Evolutionary conservation across 2,113 vertebrate species (phyloP).

Genomic region (Cottus gobio): DNA sequence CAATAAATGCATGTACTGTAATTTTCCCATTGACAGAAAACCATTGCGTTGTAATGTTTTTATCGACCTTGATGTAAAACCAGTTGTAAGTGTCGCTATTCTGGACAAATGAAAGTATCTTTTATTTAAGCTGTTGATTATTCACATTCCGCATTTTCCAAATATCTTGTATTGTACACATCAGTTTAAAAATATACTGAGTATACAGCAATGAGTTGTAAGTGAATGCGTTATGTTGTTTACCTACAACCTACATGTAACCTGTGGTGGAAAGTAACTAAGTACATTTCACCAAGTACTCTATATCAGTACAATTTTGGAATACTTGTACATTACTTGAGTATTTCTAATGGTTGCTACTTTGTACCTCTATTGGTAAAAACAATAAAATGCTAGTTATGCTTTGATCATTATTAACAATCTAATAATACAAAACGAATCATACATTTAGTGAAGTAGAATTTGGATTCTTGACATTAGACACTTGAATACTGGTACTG

Average conservation of each 20-base stretch:
- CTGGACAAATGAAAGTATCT: slow-evolving; percentile 10
- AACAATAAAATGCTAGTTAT: background rate
- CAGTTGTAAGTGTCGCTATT: slow-evolving; percentile 36
- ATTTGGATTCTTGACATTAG: background rate
- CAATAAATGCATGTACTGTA: slow-evolving; percentile 67
- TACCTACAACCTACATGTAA: background rate
- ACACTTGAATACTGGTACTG: background rate
- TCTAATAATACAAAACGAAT: too few species aligned
- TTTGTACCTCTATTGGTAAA: background rate
- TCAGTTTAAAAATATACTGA: slow-evolving; percentile 4
- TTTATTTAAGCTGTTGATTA: slow-evolving; percentile 23
- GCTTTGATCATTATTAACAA: too few species aligned
- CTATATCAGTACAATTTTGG: background rate
- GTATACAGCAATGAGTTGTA: background rate
- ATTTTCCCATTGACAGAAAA: slow-evolving; percentile 66
- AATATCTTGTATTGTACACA: background rate
- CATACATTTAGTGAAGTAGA: background rate
- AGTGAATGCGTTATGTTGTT: background rate
- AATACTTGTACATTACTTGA: background rate
- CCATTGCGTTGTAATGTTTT: slow-evolving; percentile 58
- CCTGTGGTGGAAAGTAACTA: background rate
- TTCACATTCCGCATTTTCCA: slow-evolving; percentile 36
- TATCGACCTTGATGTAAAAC: slow-evolving; percentile 73
- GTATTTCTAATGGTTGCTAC: background rate
- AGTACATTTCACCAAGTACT: background rate